Evolutionary conservation across 2,797 vertebrate genomes (phyloP).

Genomic region (Oceanodroma leucorhoa): DNA sequence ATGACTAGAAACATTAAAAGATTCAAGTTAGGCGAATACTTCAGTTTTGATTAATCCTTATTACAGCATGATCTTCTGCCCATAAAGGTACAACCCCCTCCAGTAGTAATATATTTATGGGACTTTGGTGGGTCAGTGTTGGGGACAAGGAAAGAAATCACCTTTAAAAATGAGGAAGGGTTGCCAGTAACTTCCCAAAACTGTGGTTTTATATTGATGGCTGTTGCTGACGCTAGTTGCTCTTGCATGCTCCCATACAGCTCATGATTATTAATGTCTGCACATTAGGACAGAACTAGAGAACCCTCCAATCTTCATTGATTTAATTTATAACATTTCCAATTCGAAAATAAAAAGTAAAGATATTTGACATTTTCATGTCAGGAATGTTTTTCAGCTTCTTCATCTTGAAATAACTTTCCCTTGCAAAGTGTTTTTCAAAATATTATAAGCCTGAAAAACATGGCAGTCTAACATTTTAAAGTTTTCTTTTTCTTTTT

Average conservation of each 20-base stretch:
- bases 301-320: accelerated
- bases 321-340: not conserved
- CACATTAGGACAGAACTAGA: not conserved
- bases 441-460: not conserved
- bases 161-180: not conserved
- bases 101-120: not conserved
- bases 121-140: not conserved
- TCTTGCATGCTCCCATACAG: not conserved
- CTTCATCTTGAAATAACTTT: not conserved
- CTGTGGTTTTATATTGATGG: not conserved
- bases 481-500: not conserved
- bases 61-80: not conserved
- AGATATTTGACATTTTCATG: not conserved
- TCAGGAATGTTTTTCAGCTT: not conserved
- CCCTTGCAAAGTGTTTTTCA: not conserved
- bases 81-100: not conserved
- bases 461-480: not conserved
- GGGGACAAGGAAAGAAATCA: not conserved
- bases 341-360: not conserved
- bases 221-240: not conserved
- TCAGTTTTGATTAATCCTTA: not conserved
- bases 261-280: not conserved
- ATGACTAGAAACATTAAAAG: not conserved
- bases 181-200: not conserved
- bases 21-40: not conserved